Conservation (phyloP, 2,888 invertebrate genomes). For the Bugulina stolonifera region DNA sequence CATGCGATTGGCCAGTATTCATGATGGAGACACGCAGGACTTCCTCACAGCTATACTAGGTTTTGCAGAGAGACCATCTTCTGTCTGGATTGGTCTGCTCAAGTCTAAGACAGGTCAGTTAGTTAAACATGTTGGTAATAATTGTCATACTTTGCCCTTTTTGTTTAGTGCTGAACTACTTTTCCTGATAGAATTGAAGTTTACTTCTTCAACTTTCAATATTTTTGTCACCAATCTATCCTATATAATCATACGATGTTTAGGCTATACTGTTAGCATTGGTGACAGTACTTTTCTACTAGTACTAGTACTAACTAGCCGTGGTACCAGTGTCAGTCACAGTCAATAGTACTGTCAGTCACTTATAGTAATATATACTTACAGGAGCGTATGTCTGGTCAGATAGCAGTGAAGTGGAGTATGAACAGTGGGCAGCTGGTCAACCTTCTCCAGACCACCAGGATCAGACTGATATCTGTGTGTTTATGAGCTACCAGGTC, state of each 20-base stretch:
- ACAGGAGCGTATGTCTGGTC: slow-evolving; percentile 13
- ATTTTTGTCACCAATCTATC: too few relatives aligned
- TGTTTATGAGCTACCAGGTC: not conserved
- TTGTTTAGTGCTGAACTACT: too few relatives aligned
- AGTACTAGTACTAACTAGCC: not conserved
- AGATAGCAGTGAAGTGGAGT: slow-evolving; percentile 8
- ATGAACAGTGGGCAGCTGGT: slow-evolving; percentile 3
- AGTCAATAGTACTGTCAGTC: not conserved
- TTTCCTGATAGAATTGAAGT: too few relatives aligned
- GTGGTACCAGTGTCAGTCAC: not conserved
- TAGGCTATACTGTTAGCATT: too few relatives aligned
- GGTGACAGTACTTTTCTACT: too few relatives aligned
- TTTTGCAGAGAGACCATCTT: not conserved
- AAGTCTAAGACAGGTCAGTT: slow-evolving; percentile 7
- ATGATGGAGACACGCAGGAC: slow-evolving; percentile 1
- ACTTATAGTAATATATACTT: not conserved
- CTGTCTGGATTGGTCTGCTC: slow-evolving; percentile 11
- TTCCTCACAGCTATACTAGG: not conserved
- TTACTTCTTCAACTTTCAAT: too few relatives aligned
- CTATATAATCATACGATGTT: too few relatives aligned
- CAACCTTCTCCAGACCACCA: not conserved
- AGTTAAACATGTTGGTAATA: too few relatives aligned
- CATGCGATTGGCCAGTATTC: slow-evolving; percentile 1
- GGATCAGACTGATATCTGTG: slow-evolving; percentile 5
- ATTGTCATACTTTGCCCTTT: too few relatives aligned